Percentiles rank a stretch among this genome's conserved stretches.
phyloP scores from a whole-genome alignment of 2,888 invertebrate genomes.

The Perdita meconis region DNA sequence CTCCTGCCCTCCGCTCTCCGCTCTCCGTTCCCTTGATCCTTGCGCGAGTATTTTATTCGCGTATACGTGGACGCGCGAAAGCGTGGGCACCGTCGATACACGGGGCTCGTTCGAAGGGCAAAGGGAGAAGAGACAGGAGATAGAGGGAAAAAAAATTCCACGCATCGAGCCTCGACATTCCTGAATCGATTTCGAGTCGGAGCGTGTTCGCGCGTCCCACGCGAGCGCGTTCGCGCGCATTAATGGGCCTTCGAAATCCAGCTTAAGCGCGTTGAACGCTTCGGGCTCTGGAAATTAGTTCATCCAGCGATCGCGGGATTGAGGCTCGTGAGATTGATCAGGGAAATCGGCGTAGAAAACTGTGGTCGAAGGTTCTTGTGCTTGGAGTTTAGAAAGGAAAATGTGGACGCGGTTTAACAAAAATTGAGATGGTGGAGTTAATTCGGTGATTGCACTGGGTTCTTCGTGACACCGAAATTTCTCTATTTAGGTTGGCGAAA shows the following conservation, averaged over 20 bases:
- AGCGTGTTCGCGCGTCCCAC: conserved; percentile 50
- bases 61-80: conserved; percentile 27
- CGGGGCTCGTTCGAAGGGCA: conserved; percentile 27
- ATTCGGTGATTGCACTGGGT: no score
- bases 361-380: no score
- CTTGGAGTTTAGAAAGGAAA: no score
- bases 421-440: no score
- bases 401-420: no score
- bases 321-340: conserved; percentile 2
- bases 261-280: conserved; percentile 48
- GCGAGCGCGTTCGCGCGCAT: conserved; percentile 59
- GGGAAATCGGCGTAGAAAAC: not conserved
- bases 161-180: conserved; percentile 64
- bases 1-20: not conserved
- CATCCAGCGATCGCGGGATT: not conserved
- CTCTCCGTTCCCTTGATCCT: not conserved
- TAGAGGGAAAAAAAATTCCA: conserved; percentile 31
- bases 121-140: not conserved
- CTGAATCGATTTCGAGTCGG: conserved; percentile 64
- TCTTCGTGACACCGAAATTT: no score
- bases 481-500: no score
- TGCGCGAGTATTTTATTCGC: conserved; percentile 15
- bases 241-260: conserved; percentile 57
- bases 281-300: conserved; percentile 47
- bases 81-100: conserved; percentile 50